Conservation (phyloP, 2,888 invertebrate species). For the Griposia aprilina region DNA sequence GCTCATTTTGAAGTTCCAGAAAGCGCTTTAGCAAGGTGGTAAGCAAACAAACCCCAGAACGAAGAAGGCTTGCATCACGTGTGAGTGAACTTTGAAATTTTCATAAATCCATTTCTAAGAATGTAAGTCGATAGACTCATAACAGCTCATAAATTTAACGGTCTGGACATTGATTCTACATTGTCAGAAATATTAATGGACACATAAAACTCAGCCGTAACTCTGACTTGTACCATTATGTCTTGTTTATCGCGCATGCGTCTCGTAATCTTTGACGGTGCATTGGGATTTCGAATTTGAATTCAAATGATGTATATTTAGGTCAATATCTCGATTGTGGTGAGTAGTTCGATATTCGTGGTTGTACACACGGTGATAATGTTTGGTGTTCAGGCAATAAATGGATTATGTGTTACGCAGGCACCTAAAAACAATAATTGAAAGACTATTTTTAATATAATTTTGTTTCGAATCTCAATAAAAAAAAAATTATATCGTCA, state of each 20-base stretch:
- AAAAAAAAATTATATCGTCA: background rate
- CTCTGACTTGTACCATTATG: constrained; percentile 33
- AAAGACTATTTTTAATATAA: background rate
- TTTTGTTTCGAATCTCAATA: background rate
- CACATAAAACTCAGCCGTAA: constrained; percentile 49
- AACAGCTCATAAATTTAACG: constrained; percentile 47
- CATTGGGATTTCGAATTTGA: constrained; percentile 39
- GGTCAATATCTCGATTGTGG: constrained; percentile 55
- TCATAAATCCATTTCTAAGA: constrained; percentile 15
- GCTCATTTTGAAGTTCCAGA: background rate
- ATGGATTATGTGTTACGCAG: background rate
- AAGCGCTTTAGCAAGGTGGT: background rate
- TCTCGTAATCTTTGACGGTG: constrained; percentile 40
- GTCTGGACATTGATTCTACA: constrained; percentile 46
- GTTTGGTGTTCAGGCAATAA: constrained; percentile 11
- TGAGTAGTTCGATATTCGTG: constrained; percentile 20
- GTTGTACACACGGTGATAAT: background rate
- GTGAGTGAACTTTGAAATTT: constrained; percentile 6
- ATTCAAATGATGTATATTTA: constrained; percentile 48
- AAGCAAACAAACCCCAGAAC: background rate
- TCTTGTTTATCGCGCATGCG: constrained; percentile 57
- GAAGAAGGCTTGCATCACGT: background rate
- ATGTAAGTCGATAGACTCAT: constrained; percentile 22
- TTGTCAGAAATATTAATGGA: constrained; percentile 42
- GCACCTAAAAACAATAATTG: background rate